Conservation (phyloP, 2,888 invertebrate genomes). For the Encarsia formosa region DNA sequence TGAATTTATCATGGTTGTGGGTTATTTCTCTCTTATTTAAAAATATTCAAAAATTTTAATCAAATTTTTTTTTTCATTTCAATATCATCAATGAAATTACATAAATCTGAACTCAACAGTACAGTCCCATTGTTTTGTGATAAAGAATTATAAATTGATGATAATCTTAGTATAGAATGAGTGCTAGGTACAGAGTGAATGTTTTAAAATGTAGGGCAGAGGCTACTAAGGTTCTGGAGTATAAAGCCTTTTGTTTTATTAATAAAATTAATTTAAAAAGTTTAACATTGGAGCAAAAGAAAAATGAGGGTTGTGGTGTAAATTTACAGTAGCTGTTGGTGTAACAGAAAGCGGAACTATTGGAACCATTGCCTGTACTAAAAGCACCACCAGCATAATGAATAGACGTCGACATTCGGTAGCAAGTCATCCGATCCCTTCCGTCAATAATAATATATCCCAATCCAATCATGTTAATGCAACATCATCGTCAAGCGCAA, state of each 20-base stretch:
- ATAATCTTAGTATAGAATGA: no score
- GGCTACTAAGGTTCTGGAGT: constrained; percentile 3
- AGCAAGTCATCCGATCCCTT: constrained; percentile 48
- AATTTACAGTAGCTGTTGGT: constrained; percentile 48
- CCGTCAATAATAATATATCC: constrained; percentile 42
- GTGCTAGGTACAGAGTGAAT: no score
- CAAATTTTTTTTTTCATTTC: no score
- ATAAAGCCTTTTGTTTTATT: not conserved
- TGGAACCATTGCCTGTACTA: constrained; percentile 42
- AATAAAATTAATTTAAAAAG: not conserved
- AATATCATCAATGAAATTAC: no score
- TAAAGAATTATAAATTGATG: no score
- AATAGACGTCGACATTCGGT: constrained; percentile 50
- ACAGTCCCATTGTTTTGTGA: no score
- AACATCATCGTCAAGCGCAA: constrained; percentile 41
- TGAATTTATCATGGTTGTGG: no score
- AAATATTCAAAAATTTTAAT: no score
- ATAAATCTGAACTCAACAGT: no score
- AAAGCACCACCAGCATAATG: constrained; percentile 43
- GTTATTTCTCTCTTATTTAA: no score
- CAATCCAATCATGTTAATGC: constrained; percentile 45
- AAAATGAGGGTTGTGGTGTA: constrained; percentile 30
- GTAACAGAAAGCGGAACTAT: constrained; percentile 42
- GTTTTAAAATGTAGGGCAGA: constrained; percentile 9
- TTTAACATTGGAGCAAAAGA: not conserved